Evolutionary conservation across 2,888 invertebrate genomes (phyloP).

Genomic region (Sacculina carcini): DNA sequence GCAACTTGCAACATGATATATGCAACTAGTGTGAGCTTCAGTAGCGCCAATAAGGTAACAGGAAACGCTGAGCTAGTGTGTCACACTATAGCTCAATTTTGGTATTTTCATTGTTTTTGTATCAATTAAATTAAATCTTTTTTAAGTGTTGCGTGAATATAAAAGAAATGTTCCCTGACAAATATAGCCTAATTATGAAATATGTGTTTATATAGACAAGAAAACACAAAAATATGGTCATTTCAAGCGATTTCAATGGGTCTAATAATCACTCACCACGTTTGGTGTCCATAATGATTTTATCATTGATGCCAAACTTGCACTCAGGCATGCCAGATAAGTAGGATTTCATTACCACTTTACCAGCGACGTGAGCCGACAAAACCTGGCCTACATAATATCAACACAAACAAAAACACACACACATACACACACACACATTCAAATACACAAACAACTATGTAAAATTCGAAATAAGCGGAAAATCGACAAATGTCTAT

Average conservation of each 20-base stretch:
- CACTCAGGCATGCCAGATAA: constrained; percentile 99
- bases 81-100: too few species aligned
- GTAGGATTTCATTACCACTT: constrained; percentile 99
- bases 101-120: too few species aligned
- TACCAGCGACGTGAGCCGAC: constrained; percentile 96
- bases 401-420: not conserved
- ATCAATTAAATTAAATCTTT: too few species aligned
- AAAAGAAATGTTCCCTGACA: too few species aligned
- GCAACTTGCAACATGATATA: too few species aligned
- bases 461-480: not conserved
- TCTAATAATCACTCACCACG: constrained; percentile 8
- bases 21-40: too few species aligned
- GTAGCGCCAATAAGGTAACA: too few species aligned
- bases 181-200: too few species aligned
- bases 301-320: constrained; percentile 98
- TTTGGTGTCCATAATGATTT: constrained; percentile 81
- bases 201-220: too few species aligned
- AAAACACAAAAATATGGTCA: not conserved
- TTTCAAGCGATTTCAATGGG: not conserved
- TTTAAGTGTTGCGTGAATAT: too few species aligned
- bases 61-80: too few species aligned
- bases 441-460: too few species aligned
- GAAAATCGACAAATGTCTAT: not conserved
- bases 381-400: constrained; percentile 60
- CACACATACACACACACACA: not conserved